Percentiles rank a stretch among this genome's conserved stretches.
phyloP scores from a whole-genome alignment of 2,888 invertebrate genomes.

The Sesia bembeciformis region DNA sequence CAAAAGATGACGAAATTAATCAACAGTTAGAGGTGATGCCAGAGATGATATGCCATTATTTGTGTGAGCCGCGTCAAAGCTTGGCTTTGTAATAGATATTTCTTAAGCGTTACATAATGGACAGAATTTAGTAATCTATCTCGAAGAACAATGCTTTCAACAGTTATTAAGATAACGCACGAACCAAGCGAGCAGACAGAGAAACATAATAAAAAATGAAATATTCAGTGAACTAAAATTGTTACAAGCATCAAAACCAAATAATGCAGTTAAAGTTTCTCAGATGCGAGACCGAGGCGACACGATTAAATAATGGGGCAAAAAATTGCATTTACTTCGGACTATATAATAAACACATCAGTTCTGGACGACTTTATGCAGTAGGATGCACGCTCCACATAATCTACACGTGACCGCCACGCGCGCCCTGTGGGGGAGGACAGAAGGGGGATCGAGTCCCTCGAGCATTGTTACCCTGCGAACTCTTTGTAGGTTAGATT shows the following conservation, averaged over 20 bases:
- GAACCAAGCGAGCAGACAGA: not conserved
- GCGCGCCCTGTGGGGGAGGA: conserved; percentile 1
- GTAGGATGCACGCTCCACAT: conserved; percentile 31
- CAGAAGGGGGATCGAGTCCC: not conserved
- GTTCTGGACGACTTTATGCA: conserved; percentile 9
- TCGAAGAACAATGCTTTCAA: not conserved
- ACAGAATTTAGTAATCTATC: not conserved
- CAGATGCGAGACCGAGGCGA: too few relatives aligned
- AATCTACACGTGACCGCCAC: conserved; percentile 30
- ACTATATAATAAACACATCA: conserved; percentile 23
- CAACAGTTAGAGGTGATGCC: conserved; percentile 23
- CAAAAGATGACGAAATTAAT: conserved; percentile 61
- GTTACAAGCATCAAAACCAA: too few relatives aligned
- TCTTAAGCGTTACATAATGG: not conserved
- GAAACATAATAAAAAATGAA: too few relatives aligned
- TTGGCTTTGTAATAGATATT: not conserved
- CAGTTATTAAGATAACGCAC: not conserved
- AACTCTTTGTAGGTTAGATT: too few relatives aligned
- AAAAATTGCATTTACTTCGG: conserved; percentile 17
- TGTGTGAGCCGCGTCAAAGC: not conserved
- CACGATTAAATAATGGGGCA: conserved; percentile 1
- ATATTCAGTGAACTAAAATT: too few relatives aligned
- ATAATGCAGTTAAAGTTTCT: too few relatives aligned
- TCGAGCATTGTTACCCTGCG: not conserved
- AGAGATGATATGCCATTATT: conserved; percentile 6